Conservation (phyloP, 2,888 invertebrate species). For the Tuberolachnus salignus region DNA sequence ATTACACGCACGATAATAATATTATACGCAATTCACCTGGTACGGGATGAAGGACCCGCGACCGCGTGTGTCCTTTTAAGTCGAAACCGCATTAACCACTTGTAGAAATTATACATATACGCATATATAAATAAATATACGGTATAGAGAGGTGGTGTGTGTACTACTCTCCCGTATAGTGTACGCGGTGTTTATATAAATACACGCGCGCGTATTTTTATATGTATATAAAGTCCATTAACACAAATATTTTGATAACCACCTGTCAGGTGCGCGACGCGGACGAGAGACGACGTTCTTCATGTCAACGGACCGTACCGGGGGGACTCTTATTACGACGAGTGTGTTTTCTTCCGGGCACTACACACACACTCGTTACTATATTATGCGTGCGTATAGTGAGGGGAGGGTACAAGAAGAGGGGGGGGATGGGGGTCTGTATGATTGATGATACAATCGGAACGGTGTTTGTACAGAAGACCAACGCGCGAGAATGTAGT, state of each 20-base stretch:
- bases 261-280: conserved; percentile 54
- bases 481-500: conserved; percentile 44
- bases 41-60: neutral
- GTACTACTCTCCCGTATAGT: too few species aligned
- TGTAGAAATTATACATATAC: neutral
- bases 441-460: conserved; percentile 54
- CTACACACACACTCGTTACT: too few species aligned
- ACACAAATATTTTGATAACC: conserved; percentile 56
- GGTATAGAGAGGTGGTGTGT: too few species aligned
- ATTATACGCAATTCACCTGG: neutral
- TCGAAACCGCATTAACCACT: conserved; percentile 21
- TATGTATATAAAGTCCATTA: conserved; percentile 52
- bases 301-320: conserved; percentile 21
- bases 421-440: conserved; percentile 2
- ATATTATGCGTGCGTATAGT: too few species aligned
- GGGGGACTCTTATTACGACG: too few species aligned
- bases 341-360: conserved; percentile 38
- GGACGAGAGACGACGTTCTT: conserved; percentile 28
- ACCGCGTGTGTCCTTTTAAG: too few species aligned
- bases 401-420: too few species aligned
- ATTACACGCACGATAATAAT: neutral
- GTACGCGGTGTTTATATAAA: neutral
- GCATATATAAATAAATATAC: too few species aligned
- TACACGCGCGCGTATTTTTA: neutral
- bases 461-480: conserved; percentile 38